Percentiles rank a stretch among this genome's conserved stretches.
These are phyloP conservation scores for Apogon talboti DNA, from an alignment of 2,797 vertebrate genomes.

Conservation along the genomic window DNA sequence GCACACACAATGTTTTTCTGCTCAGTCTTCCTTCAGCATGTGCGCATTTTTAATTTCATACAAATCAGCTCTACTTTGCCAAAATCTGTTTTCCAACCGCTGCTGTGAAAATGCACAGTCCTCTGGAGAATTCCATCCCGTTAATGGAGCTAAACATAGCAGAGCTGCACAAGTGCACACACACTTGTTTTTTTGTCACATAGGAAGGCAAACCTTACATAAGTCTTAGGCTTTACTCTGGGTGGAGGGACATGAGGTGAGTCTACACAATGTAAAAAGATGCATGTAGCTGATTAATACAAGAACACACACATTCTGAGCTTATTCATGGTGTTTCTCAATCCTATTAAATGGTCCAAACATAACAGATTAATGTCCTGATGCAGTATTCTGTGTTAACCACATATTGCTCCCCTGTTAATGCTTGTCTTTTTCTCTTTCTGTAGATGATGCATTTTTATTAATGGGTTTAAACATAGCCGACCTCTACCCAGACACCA, in stretches of 20 bases:
- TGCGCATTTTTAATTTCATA: slow-evolving; percentile 19
- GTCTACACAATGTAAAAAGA: not conserved
- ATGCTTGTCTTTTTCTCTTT: slow-evolving; percentile 3
- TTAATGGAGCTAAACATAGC: slow-evolving; percentile 50
- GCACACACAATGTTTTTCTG: not conserved
- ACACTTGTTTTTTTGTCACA: slow-evolving; percentile 6
- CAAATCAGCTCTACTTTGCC: slow-evolving; percentile 21
- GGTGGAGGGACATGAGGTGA: not conserved
- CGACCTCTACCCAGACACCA: slow-evolving; percentile 95
- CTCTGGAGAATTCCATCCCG: slow-evolving; percentile 25
- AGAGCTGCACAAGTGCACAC: slow-evolving; percentile 1
- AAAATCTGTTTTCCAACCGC: slow-evolving; percentile 35
- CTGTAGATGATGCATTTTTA: slow-evolving; percentile 93
- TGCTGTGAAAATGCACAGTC: slow-evolving; percentile 10
- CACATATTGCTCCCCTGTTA: not conserved
- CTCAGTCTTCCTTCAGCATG: slow-evolving; percentile 1
- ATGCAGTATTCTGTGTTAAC: slow-evolving; percentile 84
- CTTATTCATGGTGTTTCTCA: not conserved
- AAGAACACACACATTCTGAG: slow-evolving; percentile 1
- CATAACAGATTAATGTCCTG: slow-evolving; percentile 89
- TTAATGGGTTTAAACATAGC: slow-evolving; percentile 94
- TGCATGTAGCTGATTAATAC: slow-evolving; percentile 61
- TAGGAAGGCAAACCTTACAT: not conserved
- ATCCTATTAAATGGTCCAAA: slow-evolving; percentile 89
- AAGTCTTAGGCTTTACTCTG: not conserved